Evolutionary conservation across 2,113 vertebrate species (phyloP).

Genomic region (Trematomus loennbergii): DNA sequence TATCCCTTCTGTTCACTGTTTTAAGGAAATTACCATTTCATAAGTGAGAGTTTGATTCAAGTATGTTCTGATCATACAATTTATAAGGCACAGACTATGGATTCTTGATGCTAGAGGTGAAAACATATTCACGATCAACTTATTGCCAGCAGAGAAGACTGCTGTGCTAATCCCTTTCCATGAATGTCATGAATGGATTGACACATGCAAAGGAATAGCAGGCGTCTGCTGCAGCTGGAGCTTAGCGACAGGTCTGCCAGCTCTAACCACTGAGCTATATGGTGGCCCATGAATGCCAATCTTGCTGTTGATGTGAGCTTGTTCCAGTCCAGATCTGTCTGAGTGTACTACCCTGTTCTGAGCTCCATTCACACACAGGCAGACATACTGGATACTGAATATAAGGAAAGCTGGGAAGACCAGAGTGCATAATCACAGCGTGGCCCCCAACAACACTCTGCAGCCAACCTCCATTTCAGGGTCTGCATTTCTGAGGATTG

Average conservation of each 20-base stretch:
- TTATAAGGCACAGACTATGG: too few relatives aligned
- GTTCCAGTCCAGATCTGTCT: conserved; percentile 6
- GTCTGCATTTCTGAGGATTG: conserved; percentile 21
- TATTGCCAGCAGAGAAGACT: background rate
- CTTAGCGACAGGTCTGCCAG: too few relatives aligned
- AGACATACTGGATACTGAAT: conserved; percentile 10
- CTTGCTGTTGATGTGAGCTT: conserved; percentile 14
- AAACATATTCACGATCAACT: background rate
- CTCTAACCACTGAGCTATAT: too few relatives aligned
- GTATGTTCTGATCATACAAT: too few relatives aligned
- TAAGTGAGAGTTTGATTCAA: background rate
- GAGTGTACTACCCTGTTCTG: conserved; percentile 26
- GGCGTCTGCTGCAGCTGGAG: too few relatives aligned
- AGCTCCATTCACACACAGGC: background rate
- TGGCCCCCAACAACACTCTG: background rate
- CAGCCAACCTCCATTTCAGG: conserved; percentile 10
- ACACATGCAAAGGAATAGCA: too few relatives aligned
- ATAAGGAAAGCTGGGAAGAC: background rate
- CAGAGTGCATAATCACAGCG: background rate
- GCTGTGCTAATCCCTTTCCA: background rate
- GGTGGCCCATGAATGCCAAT: conserved; percentile 5
- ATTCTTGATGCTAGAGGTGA: too few relatives aligned
- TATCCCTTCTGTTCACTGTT: background rate
- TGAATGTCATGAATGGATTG: too few relatives aligned
- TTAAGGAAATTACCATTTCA: background rate